Evolutionary conservation across 2,888 invertebrate genomes (phyloP).

Genomic region (Acanthosepion pharaonis): DNA sequence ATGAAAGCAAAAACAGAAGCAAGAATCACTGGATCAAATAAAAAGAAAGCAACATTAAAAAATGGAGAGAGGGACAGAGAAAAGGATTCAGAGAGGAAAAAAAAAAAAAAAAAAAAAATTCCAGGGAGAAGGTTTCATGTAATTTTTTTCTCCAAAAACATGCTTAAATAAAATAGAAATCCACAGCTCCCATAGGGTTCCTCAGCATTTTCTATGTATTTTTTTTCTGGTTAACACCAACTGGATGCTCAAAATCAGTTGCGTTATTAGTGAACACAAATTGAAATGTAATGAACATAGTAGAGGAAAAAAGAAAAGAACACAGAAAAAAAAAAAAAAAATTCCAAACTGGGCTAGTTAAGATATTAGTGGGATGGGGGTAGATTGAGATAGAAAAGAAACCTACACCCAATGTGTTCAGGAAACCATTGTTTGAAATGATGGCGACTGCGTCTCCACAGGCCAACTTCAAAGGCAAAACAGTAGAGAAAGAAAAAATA

Average conservation of each 20-base stretch:
- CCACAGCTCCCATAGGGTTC: not conserved
- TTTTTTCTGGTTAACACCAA: not conserved
- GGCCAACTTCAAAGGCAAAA: slow-evolving; percentile 66
- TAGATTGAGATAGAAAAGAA: slow-evolving; percentile 39
- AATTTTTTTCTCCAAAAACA: not conserved
- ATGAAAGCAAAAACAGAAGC: not conserved
- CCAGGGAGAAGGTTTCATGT: not conserved
- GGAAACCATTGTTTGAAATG: slow-evolving; percentile 64
- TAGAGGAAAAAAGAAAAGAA: not conserved
- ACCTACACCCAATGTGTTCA: slow-evolving; percentile 52
- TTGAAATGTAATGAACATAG: slow-evolving; percentile 14
- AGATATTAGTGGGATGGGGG: not conserved
- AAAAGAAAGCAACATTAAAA: not conserved
- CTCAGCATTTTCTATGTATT: not conserved
- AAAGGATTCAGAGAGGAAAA: not conserved
- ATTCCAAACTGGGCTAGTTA: slow-evolving; percentile 1
- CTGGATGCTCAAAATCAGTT: not conserved
- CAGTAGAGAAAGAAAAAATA: slow-evolving; percentile 51
- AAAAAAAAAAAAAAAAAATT: not conserved
- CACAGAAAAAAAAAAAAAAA: not conserved
- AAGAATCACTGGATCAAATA: not conserved
- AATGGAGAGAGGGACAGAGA: not conserved
- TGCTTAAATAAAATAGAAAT: not conserved
- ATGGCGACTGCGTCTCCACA: slow-evolving; percentile 68
- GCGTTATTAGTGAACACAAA: slow-evolving; percentile 24